These are phyloP conservation scores for Drosophila sproati DNA, from an alignment of 1,140 invertebrate species.

Conservation along the genomic window DNA sequence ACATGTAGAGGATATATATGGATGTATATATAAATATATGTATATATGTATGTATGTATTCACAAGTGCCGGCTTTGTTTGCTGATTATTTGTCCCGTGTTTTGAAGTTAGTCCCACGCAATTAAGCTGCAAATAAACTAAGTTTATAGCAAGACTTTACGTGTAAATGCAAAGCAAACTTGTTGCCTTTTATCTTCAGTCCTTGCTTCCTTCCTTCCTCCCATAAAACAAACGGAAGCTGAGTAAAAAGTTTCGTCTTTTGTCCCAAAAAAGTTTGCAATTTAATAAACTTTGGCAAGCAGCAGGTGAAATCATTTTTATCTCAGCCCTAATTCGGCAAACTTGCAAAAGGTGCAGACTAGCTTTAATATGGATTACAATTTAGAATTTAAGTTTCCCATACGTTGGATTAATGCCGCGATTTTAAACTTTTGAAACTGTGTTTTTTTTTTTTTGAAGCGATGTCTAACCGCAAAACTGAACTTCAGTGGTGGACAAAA, in stretches of 20 bases:
- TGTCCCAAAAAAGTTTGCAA: slow-evolving; percentile 40
- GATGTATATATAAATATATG: neutral
- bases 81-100: slow-evolving; percentile 34
- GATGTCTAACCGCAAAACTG: neutral
- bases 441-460: too few relatives aligned
- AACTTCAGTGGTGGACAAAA: neutral
- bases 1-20: neutral
- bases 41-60: neutral
- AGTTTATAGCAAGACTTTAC: slow-evolving; percentile 60
- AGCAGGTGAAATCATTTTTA: slow-evolving; percentile 7
- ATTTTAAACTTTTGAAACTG: neutral
- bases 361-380: neutral
- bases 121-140: slow-evolving; percentile 71
- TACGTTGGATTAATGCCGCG: neutral
- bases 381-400: neutral
- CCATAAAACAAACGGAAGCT: slow-evolving; percentile 41
- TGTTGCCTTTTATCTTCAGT: slow-evolving; percentile 50
- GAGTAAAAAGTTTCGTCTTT: slow-evolving; percentile 37
- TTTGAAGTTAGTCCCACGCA: slow-evolving; percentile 61
- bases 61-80: slow-evolving; percentile 32
- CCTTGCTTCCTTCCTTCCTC: neutral
- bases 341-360: neutral
- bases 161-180: slow-evolving; percentile 73
- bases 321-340: neutral
- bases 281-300: slow-evolving; percentile 42